Evolutionary conservation across 1,140 invertebrate species (phyloP), one percentile per base, ranked within the genome.

Genomic region (Latrodectus geometricus): DNA sequence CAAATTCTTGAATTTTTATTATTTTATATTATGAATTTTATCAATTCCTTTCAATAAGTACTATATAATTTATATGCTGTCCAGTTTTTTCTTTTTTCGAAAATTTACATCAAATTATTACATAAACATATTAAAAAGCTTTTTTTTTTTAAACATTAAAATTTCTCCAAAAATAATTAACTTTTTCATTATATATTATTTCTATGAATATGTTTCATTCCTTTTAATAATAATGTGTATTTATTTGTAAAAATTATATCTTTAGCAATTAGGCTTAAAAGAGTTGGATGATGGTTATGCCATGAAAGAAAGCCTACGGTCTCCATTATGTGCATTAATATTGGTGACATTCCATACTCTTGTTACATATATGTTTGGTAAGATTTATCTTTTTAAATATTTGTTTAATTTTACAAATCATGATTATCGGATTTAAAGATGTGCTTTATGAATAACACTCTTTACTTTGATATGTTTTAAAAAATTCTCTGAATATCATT

Each of bases 331-430:
- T 90, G 94, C 95, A 9, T 94, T 98, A 89, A 94, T 95, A 0
- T 91, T 98, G 4, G 91, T 98, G 2, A 94, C 94, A 0, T 98
- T 97, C 90, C 94, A 98, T 91, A 93, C 97, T 17, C 94, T 98
- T 75, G 94, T 97, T 0, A 94, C 95, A 15, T 96, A 96, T 89
- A 94, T 97, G 87, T 91, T 97, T 48, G 92, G 92, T 92, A 87
- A 88, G 89, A 14, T 61, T 89, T 48, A 65, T 21, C 0, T 35
- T 69, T 87, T 21, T 82, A 48, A 66, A 11, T 65, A 78, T 61
- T n/a, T 88, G 15, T 65, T 20, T 70, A 76, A 88, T 23, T 20
- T 15, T 8, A 50, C 15, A 61, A 61, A 61, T 2, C 8, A 14
- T 61, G 54, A 61, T 61, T 61, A 61, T 8, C 8, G 54, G 11